phyloP scores from a whole-genome alignment of 2,797 vertebrate genomes.

The Tokudaia muenninki region DNA sequence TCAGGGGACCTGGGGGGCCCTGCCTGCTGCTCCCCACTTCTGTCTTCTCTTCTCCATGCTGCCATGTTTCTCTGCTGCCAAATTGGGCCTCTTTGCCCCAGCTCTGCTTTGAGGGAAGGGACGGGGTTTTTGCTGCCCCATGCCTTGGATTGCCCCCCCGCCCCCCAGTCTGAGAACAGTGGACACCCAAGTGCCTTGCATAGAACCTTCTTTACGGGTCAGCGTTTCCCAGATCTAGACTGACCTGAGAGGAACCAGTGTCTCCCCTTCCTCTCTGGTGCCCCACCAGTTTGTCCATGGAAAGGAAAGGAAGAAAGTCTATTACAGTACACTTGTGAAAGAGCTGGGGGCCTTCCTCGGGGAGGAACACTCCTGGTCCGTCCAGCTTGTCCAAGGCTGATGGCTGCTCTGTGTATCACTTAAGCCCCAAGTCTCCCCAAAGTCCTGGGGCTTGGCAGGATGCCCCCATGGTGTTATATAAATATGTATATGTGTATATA shows the following conservation, averaged over 20 bases:
- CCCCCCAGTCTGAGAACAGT: slow-evolving; percentile 29
- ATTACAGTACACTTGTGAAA: slow-evolving; percentile 16
- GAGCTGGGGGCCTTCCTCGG: background rate
- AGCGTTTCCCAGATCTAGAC: slow-evolving; percentile 35
- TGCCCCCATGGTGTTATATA: slow-evolving; percentile 82
- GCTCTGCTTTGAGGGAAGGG: slow-evolving; percentile 53
- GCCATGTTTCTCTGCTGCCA: slow-evolving; percentile 83
- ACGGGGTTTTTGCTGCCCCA: background rate
- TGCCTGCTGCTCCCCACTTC: background rate
- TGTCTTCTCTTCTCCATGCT: slow-evolving; percentile 20
- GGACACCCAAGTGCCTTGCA: slow-evolving; percentile 79
- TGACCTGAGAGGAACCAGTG: background rate
- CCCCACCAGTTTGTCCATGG: background rate
- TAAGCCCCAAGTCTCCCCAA: background rate
- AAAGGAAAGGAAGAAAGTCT: background rate
- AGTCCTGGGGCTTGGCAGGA: slow-evolving; percentile 43
- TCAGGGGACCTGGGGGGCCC: background rate
- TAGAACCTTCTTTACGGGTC: background rate
- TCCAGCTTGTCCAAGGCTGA: slow-evolving; percentile 8
- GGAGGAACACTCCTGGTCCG: background rate
- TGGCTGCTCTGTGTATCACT: background rate
- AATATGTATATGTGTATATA: slow-evolving; percentile 88
- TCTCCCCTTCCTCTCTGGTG: background rate
- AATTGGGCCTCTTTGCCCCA: slow-evolving; percentile 62
- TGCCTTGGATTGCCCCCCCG: slow-evolving; percentile 5